Evolutionary conservation across 2,113 vertebrate genomes (phyloP).

Genomic region (Vicugna pacos): DNA sequence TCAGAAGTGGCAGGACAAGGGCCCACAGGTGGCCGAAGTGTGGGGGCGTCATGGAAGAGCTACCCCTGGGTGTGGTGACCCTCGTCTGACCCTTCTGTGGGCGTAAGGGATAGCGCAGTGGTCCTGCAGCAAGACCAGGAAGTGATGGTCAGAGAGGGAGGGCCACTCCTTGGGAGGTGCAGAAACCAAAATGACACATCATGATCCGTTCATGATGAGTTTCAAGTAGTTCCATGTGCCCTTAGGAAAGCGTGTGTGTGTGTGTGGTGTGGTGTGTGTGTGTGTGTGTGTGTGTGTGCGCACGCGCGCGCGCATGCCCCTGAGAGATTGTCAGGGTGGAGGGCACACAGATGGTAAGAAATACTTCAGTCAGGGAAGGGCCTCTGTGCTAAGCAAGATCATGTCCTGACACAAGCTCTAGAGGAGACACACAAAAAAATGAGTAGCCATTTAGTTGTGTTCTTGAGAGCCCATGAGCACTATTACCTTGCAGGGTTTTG

Average conservation of each 20-base stretch:
- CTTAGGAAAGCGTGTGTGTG: background rate
- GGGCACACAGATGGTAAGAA: background rate
- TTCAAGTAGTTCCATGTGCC: background rate
- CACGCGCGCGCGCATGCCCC: no score
- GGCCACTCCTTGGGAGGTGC: background rate
- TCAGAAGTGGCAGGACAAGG: background rate
- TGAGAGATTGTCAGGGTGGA: background rate
- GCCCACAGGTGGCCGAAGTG: fast-evolving
- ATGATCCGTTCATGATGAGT: no score
- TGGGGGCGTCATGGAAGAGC: background rate
- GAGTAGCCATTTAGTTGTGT: background rate
- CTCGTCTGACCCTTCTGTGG: fast-evolving
- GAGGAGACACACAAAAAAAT: background rate
- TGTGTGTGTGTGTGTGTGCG: no score
- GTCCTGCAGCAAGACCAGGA: background rate
- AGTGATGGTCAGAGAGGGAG: background rate
- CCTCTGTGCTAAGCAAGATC: background rate
- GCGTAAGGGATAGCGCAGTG: fast-evolving
- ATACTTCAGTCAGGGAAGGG: background rate
- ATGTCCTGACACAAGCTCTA: background rate
- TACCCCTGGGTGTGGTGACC: background rate
- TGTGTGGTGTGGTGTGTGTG: no score
- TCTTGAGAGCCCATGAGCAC: background rate
- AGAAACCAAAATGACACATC: background rate
- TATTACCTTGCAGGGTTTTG: fast-evolving